Evolutionary conservation across 2,113 vertebrate genomes (phyloP).

Genomic region (Hippopotamus amphibius): DNA sequence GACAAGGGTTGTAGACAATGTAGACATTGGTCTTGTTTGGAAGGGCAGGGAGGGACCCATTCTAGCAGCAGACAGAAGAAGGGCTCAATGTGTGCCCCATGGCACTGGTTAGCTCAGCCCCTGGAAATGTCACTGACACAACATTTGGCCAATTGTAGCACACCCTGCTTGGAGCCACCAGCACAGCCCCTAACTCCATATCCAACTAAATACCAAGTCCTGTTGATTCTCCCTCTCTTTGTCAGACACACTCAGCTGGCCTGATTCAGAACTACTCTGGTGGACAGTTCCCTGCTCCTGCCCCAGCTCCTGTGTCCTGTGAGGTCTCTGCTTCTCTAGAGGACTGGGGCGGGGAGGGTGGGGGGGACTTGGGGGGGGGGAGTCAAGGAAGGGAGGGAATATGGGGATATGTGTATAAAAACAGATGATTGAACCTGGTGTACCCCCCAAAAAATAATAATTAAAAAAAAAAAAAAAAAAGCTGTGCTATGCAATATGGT

Average conservation of each 20-base stretch:
- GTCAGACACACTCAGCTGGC: no score
- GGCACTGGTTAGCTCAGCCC: neutral
- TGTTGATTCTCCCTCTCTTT: neutral
- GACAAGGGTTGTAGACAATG: no score
- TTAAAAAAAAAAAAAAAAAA: neutral
- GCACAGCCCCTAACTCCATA: neutral
- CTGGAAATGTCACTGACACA: neutral
- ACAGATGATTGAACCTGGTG: no score
- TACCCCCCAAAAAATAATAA: no score
- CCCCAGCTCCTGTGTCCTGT: accelerated
- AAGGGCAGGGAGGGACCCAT: neutral
- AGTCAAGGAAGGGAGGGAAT: no score
- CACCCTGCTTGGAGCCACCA: neutral
- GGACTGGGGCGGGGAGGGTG: no score
- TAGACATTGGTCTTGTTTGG: neutral
- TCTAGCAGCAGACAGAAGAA: neutral
- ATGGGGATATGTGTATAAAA: no score
- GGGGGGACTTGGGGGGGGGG: no score
- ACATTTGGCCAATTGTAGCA: neutral
- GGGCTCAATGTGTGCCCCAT: neutral
- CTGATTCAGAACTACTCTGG: neutral
- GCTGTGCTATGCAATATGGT: neutral
- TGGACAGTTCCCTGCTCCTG: neutral
- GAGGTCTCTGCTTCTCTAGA: neutral
- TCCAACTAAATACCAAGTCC: neutral